Percentiles rank a stretch among this genome's conserved stretches.
phyloP scores from a whole-genome alignment of 2,113 vertebrate genomes.

The Hippocampus abdominalis region DNA sequence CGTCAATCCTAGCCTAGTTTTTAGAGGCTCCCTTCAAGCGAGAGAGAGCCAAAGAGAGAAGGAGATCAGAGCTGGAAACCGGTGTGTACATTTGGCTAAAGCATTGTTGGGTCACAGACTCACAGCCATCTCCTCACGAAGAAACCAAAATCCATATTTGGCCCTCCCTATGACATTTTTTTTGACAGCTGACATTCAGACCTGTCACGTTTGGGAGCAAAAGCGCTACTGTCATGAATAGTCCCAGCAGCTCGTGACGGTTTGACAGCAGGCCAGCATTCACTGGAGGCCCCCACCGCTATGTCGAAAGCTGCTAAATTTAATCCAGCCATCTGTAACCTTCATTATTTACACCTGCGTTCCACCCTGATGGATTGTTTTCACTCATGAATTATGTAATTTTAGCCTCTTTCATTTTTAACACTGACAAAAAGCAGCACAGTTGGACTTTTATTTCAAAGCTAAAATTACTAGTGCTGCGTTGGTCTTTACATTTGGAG shows the following conservation, averaged over 20 bases:
- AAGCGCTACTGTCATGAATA: background rate
- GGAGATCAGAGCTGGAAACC: conserved; percentile 49
- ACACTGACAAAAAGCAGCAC: background rate
- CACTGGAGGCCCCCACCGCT: background rate
- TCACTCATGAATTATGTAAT: background rate
- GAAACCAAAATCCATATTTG: background rate
- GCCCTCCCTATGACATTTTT: background rate
- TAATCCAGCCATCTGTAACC: conserved; percentile 7
- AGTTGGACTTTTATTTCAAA: background rate
- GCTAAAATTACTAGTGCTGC: background rate
- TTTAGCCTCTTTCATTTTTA: background rate
- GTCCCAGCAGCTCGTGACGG: background rate
- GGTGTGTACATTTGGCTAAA: conserved; percentile 12
- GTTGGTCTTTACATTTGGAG: too few relatives aligned
- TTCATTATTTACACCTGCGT: background rate
- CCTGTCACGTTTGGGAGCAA: background rate
- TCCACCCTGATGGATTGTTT: conserved; percentile 4
- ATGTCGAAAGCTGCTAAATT: background rate
- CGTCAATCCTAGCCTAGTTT: conserved; percentile 76
- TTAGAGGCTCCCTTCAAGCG: conserved; percentile 64
- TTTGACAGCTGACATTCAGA: background rate
- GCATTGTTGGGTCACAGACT: background rate
- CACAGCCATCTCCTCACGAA: background rate
- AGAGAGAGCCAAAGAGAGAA: conserved; percentile 52
- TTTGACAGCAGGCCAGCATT: conserved; percentile 1